These are phyloP conservation scores for Sanderia malayensis DNA, from an alignment of 30 jellyfish, hydroid and myxozoan genomes.

Conservation along the genomic window DNA sequence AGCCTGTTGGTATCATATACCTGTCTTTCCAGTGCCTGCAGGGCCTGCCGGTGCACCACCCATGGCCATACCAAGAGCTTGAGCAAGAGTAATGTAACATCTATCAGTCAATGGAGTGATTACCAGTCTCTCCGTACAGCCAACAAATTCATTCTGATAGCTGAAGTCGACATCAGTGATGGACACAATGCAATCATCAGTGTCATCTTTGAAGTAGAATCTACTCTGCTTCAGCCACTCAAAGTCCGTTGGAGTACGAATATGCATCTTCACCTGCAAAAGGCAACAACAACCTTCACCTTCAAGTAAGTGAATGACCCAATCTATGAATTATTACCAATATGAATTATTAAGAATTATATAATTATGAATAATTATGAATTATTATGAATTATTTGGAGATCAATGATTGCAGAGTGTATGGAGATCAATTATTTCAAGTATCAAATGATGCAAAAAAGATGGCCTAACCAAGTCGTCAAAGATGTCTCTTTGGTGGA, in stretches of 20 bases:
- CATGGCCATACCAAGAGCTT: slow-evolving; percentile 98
- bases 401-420: too few relatives aligned
- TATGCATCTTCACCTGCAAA: slow-evolving; percentile 83
- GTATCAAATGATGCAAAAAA: too few relatives aligned
- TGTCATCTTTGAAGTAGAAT: slow-evolving; percentile 86
- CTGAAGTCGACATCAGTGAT: slow-evolving; percentile 91
- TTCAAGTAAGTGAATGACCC: too few relatives aligned
- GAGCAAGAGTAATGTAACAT: slow-evolving; percentile 94
- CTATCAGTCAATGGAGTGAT: slow-evolving; percentile 96
- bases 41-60: slow-evolving; percentile 99
- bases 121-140: slow-evolving; percentile 96
- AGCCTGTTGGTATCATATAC: slow-evolving; percentile 30
- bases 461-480: slow-evolving; percentile 81
- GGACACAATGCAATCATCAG: slow-evolving; percentile 76
- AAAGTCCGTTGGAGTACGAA: slow-evolving; percentile 70
- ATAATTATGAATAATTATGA: too few relatives aligned
- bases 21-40: slow-evolving; percentile 98
- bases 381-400: too few relatives aligned
- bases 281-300: too few relatives aligned
- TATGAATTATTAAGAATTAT: too few relatives aligned
- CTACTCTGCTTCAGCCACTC: slow-evolving; percentile 97
- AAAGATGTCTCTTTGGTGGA: slow-evolving; percentile 93
- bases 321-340: too few relatives aligned
- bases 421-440: too few relatives aligned
- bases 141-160: slow-evolving; percentile 94